Conservation (phyloP, 2,888 invertebrate species). For the Branchipolynoe longqiensis region DNA sequence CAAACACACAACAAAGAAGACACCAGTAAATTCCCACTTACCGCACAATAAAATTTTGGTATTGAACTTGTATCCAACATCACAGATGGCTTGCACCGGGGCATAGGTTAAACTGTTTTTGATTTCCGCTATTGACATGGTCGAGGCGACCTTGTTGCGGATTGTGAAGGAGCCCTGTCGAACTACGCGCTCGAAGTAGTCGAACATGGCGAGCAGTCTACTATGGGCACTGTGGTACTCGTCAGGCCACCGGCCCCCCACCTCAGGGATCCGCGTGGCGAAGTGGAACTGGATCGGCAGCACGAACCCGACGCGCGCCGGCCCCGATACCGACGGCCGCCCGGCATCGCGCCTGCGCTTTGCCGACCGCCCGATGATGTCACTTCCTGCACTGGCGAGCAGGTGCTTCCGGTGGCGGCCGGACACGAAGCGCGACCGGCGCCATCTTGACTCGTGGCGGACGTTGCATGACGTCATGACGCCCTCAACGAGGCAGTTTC, state of each 20-base stretch:
- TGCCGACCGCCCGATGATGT: neutral
- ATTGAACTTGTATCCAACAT: conserved; percentile 66
- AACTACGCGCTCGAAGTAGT: conserved; percentile 64
- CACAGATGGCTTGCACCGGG: conserved; percentile 63
- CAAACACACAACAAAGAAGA: no score
- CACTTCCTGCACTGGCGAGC: conserved; percentile 44
- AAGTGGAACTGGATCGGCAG: conserved; percentile 64
- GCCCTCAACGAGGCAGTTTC: conserved; percentile 66
- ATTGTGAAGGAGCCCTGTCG: conserved; percentile 59
- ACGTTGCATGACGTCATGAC: conserved; percentile 56
- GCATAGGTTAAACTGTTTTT: conserved; percentile 63
- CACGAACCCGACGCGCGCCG: conserved; percentile 6
- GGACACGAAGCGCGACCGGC: conserved; percentile 44
- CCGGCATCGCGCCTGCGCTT: conserved; percentile 39
- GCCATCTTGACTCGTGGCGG: conserved; percentile 11
- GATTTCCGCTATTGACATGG: conserved; percentile 55
- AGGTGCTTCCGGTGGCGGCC: conserved; percentile 32
- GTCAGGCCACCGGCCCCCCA: conserved; percentile 66
- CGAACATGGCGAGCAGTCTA: conserved; percentile 66
- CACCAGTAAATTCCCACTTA: conserved; percentile 56
- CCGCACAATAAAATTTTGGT: conserved; percentile 65
- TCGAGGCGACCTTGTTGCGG: neutral
- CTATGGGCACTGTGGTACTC: conserved; percentile 65
- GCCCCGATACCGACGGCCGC: neutral
- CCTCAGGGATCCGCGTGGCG: conserved; percentile 61